A percentile compares a stretch with the other conserved stretches of the same genome.
phyloP scores from a whole-genome alignment of 2,113 vertebrate species.

The Campylomormyrus numenius region DNA sequence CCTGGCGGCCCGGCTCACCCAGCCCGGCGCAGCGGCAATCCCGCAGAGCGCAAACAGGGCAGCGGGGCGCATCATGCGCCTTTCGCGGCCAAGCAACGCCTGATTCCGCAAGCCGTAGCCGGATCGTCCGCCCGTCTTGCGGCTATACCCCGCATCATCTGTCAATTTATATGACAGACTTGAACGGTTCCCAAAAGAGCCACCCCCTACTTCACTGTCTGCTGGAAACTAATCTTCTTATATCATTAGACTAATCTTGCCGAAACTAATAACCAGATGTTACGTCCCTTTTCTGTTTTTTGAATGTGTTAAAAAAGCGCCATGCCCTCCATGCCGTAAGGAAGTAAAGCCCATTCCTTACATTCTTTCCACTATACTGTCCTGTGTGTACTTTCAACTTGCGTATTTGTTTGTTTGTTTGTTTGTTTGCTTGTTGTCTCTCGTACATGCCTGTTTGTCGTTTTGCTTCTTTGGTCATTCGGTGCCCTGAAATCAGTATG shows the following conservation, averaged over 20 bases:
- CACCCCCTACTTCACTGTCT: slow-evolving; percentile 29
- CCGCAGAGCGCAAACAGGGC: not conserved
- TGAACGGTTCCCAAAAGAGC: not conserved
- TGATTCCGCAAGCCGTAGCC: not conserved
- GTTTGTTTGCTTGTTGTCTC: not conserved
- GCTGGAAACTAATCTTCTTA: slow-evolving; percentile 92
- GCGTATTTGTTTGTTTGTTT: not conserved
- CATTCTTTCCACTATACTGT: not conserved
- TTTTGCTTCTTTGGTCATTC: not conserved
- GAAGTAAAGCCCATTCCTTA: not conserved
- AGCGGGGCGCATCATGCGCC: slow-evolving; percentile 1
- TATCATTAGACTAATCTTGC: slow-evolving; percentile 93
- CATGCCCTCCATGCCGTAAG: not conserved
- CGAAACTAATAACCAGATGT: slow-evolving; percentile 98
- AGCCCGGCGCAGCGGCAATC: not conserved
- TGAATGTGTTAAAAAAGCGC: slow-evolving; percentile 27
- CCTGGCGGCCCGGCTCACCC: not conserved
- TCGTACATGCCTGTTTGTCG: not conserved
- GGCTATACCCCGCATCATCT: not conserved
- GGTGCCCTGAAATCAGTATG: not conserved
- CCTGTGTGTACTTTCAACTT: not conserved
- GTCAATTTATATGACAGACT: slow-evolving; percentile 7
- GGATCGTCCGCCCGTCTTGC: not conserved
- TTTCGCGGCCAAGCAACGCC: not conserved
- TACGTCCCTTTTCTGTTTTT: slow-evolving; percentile 68